Evolutionary conservation across 2,888 invertebrate species (phyloP), one percentile per base, ranked within the genome.

Genomic region (Lasius fuliginosus): DNA sequence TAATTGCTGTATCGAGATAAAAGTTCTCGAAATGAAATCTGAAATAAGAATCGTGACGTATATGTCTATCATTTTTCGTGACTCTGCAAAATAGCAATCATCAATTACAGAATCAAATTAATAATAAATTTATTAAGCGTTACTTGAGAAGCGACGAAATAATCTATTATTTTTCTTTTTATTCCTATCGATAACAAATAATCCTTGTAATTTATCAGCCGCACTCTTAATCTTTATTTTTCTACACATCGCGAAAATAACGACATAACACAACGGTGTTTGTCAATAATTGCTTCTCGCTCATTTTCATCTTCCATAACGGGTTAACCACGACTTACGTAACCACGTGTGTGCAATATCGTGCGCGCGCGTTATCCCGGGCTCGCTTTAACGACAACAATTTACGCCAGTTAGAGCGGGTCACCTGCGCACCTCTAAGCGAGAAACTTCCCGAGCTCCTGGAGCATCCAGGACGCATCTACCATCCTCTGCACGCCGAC

Each of bases 341-440:
- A 81, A 60, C 60, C 79, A 36, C 60, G 58, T 71, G 58, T 79
- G 46, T 23, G 12, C 4, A 56, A 56, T 30, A 68, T 53, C 76
- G 23, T 15, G 36, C 30, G 18, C 62, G 15, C 33, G 27, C 75
- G 81, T 85, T 85, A 88, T 85, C 46, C 40, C 60, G 74, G 69
- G 3, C 60, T 15, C 40, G 62, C 46, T 83, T 68, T 87, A 90
- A 90, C 86, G 86, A 87, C 84, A 86, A 77, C 88, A 91, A 89
- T 89, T 89, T 90, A 89, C 88, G 84, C 76, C 83, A 71, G 86
- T 76, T 86, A 81, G 74, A 77, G 56, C 60, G 86, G 85, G 88
- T 91, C 90, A 91, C 87, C 90, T 91, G 91, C 88, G 88, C 88
- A 75, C 88, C 86, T 8, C n/a, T 82, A 75, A 81, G 65, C 46